Conservation (phyloP, 2,797 vertebrate genomes). For the Phataginus tricuspis region DNA sequence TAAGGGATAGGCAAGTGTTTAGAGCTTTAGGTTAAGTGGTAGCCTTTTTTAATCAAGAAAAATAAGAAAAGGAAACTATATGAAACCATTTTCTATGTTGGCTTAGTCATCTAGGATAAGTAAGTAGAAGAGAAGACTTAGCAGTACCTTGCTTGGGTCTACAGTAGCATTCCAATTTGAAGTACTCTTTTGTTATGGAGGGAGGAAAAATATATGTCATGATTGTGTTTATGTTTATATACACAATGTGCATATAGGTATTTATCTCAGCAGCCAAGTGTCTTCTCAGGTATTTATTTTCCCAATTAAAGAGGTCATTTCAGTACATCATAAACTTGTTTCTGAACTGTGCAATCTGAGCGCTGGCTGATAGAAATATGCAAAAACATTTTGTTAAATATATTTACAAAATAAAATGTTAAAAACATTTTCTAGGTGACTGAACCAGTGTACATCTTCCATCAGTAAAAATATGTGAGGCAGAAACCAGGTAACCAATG, state of each 20-base stretch:
- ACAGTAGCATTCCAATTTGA: not conserved
- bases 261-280: not conserved
- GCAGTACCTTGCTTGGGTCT: not conserved
- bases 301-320: constrained; percentile 10
- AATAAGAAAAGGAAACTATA: not conserved
- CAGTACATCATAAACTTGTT: not conserved
- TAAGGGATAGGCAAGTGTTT: not conserved
- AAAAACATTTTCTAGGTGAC: constrained; percentile 19
- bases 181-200: not conserved
- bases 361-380: not conserved
- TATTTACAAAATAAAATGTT: constrained; percentile 51
- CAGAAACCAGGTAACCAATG: not conserved
- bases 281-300: constrained; percentile 21
- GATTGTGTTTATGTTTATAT: not conserved
- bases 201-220: not conserved
- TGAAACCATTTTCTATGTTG: constrained; percentile 11
- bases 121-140: not conserved
- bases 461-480: not conserved
- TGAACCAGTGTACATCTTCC: not conserved
- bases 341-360: constrained; percentile 9
- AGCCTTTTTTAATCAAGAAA: not conserved
- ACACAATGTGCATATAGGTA: not conserved
- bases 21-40: not conserved
- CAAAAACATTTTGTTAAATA: constrained; percentile 51
- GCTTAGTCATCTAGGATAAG: not conserved